Evolutionary conservation across 2,797 vertebrate genomes (phyloP).

Genomic region (Chelonia mydas): DNA sequence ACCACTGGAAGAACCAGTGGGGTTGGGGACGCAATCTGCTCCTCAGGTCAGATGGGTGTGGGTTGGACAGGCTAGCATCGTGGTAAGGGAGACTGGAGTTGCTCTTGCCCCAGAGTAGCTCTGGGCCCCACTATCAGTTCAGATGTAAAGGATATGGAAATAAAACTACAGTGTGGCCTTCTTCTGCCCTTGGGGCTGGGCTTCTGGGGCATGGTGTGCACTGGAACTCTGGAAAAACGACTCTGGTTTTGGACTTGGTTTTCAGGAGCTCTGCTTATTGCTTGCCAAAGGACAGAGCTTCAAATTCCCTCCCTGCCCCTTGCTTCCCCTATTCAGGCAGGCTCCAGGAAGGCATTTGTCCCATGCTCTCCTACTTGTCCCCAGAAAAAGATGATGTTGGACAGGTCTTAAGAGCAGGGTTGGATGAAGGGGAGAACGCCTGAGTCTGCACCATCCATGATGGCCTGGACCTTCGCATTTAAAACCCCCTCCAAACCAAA

Average conservation of each 20-base stretch:
- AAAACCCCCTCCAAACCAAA: conserved; percentile 18
- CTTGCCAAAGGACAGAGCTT: conserved; percentile 72
- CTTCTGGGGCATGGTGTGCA: neutral
- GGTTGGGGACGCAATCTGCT: neutral
- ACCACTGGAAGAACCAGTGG: conserved; percentile 50
- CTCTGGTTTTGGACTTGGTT: neutral
- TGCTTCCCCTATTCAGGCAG: neutral
- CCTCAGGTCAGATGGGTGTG: neutral
- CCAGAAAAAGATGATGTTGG: neutral
- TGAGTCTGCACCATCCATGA: neutral
- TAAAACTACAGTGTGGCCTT: neutral
- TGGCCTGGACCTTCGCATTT: neutral
- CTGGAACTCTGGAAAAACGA: neutral
- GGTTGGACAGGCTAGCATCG: neutral
- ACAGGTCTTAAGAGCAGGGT: neutral
- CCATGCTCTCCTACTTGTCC: neutral
- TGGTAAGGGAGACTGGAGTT: neutral
- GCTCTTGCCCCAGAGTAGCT: neutral
- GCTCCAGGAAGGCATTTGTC: neutral
- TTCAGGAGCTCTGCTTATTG: neutral
- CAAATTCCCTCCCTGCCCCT: neutral
- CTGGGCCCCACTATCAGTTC: neutral
- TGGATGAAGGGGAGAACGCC: neutral
- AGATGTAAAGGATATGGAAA: neutral
- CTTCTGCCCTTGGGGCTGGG: neutral